Conservation (phyloP, 2,113 vertebrate genomes). For the Bos javanicus region DNA sequence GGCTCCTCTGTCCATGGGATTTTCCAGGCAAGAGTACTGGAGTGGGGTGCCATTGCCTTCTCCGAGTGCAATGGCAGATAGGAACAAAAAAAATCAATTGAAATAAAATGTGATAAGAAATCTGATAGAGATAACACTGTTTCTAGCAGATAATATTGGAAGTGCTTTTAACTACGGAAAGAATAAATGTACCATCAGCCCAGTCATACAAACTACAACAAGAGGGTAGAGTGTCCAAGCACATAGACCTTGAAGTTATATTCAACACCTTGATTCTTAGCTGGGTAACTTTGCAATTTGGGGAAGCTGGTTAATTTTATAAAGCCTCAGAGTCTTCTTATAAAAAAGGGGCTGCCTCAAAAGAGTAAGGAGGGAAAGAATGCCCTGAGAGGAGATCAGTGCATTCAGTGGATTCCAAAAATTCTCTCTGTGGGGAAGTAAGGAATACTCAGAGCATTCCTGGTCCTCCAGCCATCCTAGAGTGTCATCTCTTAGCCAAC, state of each 20-base stretch:
- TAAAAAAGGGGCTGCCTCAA: background rate
- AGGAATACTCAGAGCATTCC: background rate
- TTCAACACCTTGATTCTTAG: background rate
- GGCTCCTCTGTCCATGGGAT: fast-evolving
- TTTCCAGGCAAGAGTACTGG: too few species aligned
- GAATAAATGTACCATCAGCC: background rate
- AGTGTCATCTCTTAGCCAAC: background rate
- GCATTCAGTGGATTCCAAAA: background rate
- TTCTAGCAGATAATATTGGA: background rate
- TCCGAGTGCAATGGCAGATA: background rate
- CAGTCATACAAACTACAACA: background rate
- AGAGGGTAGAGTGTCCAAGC: background rate
- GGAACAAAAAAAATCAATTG: background rate
- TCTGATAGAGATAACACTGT: background rate
- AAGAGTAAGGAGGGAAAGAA: background rate
- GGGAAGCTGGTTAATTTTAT: background rate
- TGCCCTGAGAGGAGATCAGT: background rate
- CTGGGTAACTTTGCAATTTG: background rate
- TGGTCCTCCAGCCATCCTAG: background rate
- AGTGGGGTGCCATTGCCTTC: too few species aligned
- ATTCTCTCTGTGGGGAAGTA: background rate
- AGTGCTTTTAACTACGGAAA: background rate
- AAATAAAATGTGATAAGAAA: background rate
- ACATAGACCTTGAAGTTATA: background rate
- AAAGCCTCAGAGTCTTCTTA: background rate